Evolutionary conservation across 2,797 vertebrate genomes (phyloP).

Genomic region (Carcharodon carcharias): DNA sequence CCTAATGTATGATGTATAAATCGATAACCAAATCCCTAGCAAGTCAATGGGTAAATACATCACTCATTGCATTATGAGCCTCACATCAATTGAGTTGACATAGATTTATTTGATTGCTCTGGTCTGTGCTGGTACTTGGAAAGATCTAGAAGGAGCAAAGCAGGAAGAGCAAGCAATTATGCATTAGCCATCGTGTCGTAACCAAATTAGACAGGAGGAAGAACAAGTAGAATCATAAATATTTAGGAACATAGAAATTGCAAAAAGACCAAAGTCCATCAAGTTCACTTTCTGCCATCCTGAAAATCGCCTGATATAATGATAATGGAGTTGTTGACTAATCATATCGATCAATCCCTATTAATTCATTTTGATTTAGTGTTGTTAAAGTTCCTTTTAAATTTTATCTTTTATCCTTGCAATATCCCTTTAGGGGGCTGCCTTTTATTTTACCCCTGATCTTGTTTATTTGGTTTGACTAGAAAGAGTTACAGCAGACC

Average conservation of each 20-base stretch:
- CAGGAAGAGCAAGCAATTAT: conserved; percentile 38
- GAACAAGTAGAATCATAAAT: neutral
- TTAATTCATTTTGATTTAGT: no score
- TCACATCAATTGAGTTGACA: conserved; percentile 54
- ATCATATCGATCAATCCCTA: neutral
- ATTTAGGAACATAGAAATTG: neutral
- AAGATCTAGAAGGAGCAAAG: conserved; percentile 56
- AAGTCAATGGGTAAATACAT: neutral
- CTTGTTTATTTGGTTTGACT: no score
- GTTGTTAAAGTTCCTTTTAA: no score
- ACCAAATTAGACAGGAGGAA: neutral
- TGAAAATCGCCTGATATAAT: neutral
- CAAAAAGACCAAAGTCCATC: neutral
- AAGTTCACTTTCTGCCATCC: neutral
- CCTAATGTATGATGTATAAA: neutral
- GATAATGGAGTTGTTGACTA: neutral
- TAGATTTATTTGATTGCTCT: conserved; percentile 73
- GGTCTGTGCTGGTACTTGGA: conserved; percentile 76
- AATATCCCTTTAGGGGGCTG: no score
- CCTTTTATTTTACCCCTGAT: no score
- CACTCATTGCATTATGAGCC: no score
- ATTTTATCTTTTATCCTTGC: no score
- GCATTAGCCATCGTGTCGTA: neutral
- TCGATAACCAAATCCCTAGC: neutral
- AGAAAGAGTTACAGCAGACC: no score